Base-by-base conservation (phyloP, 2,113 vertebrate species). In the Hippolais icterina region DNA sequence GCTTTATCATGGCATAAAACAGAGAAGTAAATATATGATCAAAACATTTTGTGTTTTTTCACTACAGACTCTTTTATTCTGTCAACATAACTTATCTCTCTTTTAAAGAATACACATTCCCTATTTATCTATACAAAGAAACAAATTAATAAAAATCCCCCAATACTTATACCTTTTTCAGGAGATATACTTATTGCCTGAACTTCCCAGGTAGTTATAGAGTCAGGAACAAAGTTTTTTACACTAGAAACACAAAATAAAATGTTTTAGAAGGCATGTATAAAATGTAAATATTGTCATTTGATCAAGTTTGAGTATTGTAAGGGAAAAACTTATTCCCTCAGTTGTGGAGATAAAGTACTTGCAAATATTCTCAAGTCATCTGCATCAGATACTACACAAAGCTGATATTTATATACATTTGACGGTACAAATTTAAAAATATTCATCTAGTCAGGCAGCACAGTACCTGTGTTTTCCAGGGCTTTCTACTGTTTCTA, bases 201-300 rank as follows among this genome's bases (percentile, higher is more conserved):
- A 85, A 99, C 79, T 94, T 99, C 98, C 98, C 98, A 99, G 24
- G 98, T 98, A 37, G 98, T 99, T 93, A 99, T 98, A 42, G 98
- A 98, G 91, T 98, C 98, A 59, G 98, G 98, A 60, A 96, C 90
- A 41, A 12, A 6, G 18, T 98, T 89, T 3, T 0, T 8, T 3
- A 97, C 25, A 9, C 78, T 98, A 95, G 65, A 70, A 95, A 9
- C 18, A 90, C 12, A 94, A 90, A 85, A 70, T 5, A 94, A 77
- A 88, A 85, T 11, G 1, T 44, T 44, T 95, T 69, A 90, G 33
- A 33, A 80, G 41, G 29, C 18, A 70, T 10, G 10, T 10, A n/a
- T 42, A 75, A 88, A 77, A 65, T 50, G 12, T 25, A 77, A 86
- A 83, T 12, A 24, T n/a, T n/a, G 3, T 21, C 1, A 74, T 83